A percentile compares a stretch with the other conserved stretches of the same genome.
These are phyloP conservation scores for Ictidomys tridecemlineatus DNA, from an alignment of 2,113 vertebrate genomes.

Conservation along the genomic window DNA sequence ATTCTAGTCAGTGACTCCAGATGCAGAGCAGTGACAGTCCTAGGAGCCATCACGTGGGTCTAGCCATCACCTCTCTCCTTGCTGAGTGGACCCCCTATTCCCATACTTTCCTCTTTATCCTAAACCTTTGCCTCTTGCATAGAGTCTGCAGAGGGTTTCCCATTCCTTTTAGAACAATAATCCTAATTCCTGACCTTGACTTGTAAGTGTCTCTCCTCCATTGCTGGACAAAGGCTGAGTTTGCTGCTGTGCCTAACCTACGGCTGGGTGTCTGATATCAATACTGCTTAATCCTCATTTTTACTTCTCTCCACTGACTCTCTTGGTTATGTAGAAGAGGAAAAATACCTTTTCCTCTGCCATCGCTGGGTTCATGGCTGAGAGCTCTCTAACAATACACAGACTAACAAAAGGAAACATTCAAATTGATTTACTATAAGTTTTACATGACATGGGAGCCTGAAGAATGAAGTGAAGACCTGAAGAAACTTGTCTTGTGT, in stretches of 20 bases:
- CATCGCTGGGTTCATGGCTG: background rate
- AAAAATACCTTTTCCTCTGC: background rate
- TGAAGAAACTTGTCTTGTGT: background rate
- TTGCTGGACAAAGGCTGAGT: background rate
- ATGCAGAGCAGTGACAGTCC: background rate
- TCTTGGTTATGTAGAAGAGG: background rate
- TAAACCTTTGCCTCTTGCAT: background rate
- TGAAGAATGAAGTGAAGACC: background rate
- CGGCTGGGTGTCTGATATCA: background rate
- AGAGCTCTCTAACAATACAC: background rate
- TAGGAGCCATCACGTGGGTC: background rate
- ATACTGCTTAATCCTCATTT: background rate
- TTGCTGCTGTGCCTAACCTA: background rate
- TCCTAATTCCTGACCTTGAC: background rate
- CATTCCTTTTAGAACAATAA: background rate
- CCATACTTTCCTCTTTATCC: background rate
- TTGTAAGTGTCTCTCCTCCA: background rate
- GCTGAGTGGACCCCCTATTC: background rate
- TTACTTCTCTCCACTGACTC: fast-evolving
- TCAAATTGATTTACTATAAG: background rate
- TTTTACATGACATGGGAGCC: background rate
- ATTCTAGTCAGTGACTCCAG: background rate
- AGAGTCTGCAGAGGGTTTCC: background rate
- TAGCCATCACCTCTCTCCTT: background rate
- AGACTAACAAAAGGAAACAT: background rate